Base-by-base conservation (phyloP, 2,797 vertebrate genomes). In the Erpetoichthys calabaricus region DNA sequence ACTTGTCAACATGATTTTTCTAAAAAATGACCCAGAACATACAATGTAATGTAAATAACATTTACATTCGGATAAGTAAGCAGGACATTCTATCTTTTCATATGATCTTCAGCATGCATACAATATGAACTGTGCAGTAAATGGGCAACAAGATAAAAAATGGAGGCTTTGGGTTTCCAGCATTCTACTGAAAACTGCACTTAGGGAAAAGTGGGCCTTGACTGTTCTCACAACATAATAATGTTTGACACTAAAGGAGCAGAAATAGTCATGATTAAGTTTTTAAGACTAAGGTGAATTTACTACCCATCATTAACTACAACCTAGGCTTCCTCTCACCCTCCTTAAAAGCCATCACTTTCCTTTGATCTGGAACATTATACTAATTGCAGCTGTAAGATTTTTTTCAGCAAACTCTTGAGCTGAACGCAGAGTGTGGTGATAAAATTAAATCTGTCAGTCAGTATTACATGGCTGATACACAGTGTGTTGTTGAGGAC, bases 351-450 rank as follows among this genome's bases (percentile, higher is more conserved):
- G 49, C 43, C 51, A 46, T 51, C 58, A 25, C 25, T 25, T 54
- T 42, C 52, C 58, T 59, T 59, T 59, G 58, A 59, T 59, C 58
- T 59, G 52, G n/a, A 52, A 59, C 51, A 59, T 59, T 59, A 55
- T 8, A 59, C 51, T 59, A 59, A 59, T 59, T 59, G 51, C 58
- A 6, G 47, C 51, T 59, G 58, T 59, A 59, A 52, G 52, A 59
- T 54, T 44, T 59, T 53, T 25, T 45, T 45, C 10, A 54, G 58
- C 45, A 47, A 45, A 45, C 45, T 54, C 44, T 45, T 45, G 5
- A 49, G 9, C 51, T 59, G 44, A 59, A 45, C 58, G 54, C 53
- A 45, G 58, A 55, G 43, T 53, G 47, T 45, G 52, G 58, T 54
- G 51, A 42, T 59, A 52, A 45, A 59, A 59, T 59, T 51, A 59